Conservation (phyloP, 2,888 invertebrate genomes). For the Sphaeridia pumilis region DNA sequence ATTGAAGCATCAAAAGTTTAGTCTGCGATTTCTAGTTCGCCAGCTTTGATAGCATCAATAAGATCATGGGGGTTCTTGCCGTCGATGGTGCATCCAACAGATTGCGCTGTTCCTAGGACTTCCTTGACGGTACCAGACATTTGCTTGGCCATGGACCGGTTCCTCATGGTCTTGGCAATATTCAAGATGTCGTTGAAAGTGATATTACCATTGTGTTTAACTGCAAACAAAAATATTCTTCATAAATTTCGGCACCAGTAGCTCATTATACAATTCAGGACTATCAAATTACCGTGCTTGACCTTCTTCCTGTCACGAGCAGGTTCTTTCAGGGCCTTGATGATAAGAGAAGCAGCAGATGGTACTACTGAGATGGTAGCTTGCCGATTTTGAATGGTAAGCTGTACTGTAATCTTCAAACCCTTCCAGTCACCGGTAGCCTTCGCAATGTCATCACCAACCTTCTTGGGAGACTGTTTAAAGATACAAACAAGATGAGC, state of each 20-base stretch:
- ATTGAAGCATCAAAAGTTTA: not conserved
- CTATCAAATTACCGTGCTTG: slow-evolving; percentile 73
- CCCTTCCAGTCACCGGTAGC: slow-evolving; percentile 99
- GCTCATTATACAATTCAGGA: too few species aligned
- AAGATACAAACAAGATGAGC: not conserved
- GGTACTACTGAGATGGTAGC: slow-evolving; percentile 95
- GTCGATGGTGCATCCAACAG: slow-evolving; percentile 81
- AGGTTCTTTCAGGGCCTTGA: slow-evolving; percentile 96
- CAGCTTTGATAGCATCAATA: slow-evolving; percentile 80
- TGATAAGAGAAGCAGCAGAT: slow-evolving; percentile 92
- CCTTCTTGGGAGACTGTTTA: slow-evolving; percentile 97
- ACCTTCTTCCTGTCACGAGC: slow-evolving; percentile 97
- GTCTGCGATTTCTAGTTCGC: slow-evolving; percentile 66
- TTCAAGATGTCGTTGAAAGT: slow-evolving; percentile 80
- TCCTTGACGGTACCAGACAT: slow-evolving; percentile 89
- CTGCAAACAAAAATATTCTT: too few species aligned
- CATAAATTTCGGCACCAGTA: too few species aligned
- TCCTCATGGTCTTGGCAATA: slow-evolving; percentile 86
- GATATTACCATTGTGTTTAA: slow-evolving; percentile 96
- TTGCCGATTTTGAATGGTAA: slow-evolving; percentile 95
- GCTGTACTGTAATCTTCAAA: slow-evolving; percentile 91
- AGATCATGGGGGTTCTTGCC: slow-evolving; percentile 86
- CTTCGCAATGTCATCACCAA: slow-evolving; percentile 99
- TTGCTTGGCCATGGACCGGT: slow-evolving; percentile 87
- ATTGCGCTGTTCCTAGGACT: slow-evolving; percentile 81